Conservation (phyloP, 2,888 invertebrate genomes). For the Plagodis dolabraria region DNA sequence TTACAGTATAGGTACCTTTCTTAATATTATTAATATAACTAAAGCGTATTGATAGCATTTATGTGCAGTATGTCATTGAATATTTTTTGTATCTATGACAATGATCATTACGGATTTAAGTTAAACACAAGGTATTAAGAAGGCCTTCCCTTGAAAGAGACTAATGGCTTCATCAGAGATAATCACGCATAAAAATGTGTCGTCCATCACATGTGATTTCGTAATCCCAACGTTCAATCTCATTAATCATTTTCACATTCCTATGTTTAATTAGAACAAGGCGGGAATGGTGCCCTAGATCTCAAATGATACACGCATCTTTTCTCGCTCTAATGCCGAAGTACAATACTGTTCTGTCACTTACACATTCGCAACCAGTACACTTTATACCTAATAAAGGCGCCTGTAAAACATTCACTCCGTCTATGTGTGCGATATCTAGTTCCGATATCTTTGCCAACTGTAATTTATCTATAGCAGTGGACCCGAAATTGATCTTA, state of each 20-base stretch:
- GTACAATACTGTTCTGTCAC: constrained; percentile 69
- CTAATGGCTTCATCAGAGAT: constrained; percentile 12
- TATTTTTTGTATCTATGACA: not conserved
- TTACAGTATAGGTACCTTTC: too few relatives aligned
- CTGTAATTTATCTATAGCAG: constrained; percentile 29
- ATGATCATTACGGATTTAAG: not conserved
- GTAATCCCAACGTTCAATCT: constrained; percentile 33
- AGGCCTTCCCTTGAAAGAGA: not conserved
- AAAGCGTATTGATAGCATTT: too few relatives aligned
- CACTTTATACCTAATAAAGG: constrained; percentile 40
- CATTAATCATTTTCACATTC: constrained; percentile 60
- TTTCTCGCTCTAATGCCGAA: constrained; percentile 78
- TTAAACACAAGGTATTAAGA: too few relatives aligned
- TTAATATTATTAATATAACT: too few relatives aligned
- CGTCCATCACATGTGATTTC: constrained; percentile 23
- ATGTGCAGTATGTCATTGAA: too few relatives aligned
- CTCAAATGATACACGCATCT: constrained; percentile 73
- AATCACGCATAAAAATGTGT: constrained; percentile 13
- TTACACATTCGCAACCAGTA: constrained; percentile 48
- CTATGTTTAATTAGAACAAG: constrained; percentile 66
- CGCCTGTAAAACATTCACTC: constrained; percentile 35
- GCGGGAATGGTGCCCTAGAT: constrained; percentile 75
- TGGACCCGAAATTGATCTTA: constrained; percentile 45
- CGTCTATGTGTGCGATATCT: constrained; percentile 30
- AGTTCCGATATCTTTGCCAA: constrained; percentile 32